Percentiles rank a stretch among this genome's conserved stretches.
These are phyloP conservation scores for Campoletis raptor DNA, from an alignment of 2,888 invertebrate species.

Conservation along the genomic window DNA sequence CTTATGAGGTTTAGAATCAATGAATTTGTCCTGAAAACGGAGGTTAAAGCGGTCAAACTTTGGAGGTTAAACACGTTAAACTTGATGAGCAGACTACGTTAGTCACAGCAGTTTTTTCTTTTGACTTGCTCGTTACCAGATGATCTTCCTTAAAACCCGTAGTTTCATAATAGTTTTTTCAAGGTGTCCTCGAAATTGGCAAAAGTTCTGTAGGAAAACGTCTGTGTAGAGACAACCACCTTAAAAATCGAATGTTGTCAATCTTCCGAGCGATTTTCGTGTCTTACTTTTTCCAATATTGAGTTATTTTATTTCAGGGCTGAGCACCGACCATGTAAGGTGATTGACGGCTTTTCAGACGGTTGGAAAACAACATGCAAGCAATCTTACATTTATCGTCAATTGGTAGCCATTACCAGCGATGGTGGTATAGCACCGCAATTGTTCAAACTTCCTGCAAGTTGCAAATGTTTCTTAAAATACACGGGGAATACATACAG, in stretches of 20 bases:
- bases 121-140: no score
- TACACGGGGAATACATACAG: conserved; percentile 71
- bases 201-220: no score
- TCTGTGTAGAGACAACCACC: no score
- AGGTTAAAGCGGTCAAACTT: no score
- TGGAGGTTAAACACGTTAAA: no score
- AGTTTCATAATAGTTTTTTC: no score
- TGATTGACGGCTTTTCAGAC: conserved; percentile 80
- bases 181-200: no score
- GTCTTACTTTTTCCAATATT: not conserved
- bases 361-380: conserved; percentile 86
- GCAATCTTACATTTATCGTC: conserved; percentile 87
- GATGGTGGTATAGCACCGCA: conserved; percentile 85
- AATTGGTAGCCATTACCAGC: conserved; percentile 86
- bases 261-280: not conserved
- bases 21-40: no score
- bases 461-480: conserved; percentile 89
- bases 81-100: no score
- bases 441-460: conserved; percentile 89
- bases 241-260: not conserved
- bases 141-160: no score
- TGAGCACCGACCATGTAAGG: conserved; percentile 80
- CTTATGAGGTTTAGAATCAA: no score
- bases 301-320: conserved; percentile 70
- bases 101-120: no score